Evolutionary conservation across 2,113 vertebrate species (phyloP).

Genomic region (Carlito syrichta): DNA sequence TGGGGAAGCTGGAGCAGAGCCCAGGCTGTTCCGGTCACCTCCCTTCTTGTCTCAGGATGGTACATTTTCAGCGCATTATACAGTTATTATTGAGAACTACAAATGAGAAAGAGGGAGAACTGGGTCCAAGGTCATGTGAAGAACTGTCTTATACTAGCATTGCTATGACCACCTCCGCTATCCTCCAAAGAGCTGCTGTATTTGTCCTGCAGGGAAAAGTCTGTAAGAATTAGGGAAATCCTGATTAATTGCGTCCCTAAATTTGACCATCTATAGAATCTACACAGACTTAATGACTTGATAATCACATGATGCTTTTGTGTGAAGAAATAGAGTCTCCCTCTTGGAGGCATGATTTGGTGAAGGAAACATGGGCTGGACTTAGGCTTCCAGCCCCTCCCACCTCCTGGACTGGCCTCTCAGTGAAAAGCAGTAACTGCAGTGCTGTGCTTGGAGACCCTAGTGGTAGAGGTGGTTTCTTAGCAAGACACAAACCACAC

Average conservation of each 20-base stretch:
- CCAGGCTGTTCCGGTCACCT: not conserved
- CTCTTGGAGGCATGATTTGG: not conserved
- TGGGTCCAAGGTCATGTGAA: too few relatives aligned
- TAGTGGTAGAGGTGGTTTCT: not conserved
- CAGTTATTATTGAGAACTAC: not conserved
- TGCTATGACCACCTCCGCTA: too few relatives aligned
- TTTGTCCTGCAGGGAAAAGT: not conserved
- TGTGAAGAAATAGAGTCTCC: not conserved
- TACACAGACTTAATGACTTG: not conserved
- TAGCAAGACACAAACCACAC: too few relatives aligned
- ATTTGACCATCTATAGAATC: not conserved
- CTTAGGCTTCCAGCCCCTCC: not conserved
- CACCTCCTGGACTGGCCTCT: not conserved
- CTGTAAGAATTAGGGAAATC: not conserved
- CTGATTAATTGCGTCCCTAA: not conserved
- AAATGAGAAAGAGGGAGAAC: not conserved
- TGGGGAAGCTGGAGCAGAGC: not conserved
- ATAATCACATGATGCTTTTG: not conserved
- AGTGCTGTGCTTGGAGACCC: not conserved
- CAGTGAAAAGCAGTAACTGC: too few relatives aligned
- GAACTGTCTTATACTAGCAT: not conserved
- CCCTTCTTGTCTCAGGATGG: not conserved
- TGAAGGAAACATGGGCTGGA: not conserved
- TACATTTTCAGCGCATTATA: not conserved
- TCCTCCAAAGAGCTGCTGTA: not conserved